phyloP scores from a whole-genome alignment of 2,113 vertebrate species.

The Xiphophorus maculatus region DNA sequence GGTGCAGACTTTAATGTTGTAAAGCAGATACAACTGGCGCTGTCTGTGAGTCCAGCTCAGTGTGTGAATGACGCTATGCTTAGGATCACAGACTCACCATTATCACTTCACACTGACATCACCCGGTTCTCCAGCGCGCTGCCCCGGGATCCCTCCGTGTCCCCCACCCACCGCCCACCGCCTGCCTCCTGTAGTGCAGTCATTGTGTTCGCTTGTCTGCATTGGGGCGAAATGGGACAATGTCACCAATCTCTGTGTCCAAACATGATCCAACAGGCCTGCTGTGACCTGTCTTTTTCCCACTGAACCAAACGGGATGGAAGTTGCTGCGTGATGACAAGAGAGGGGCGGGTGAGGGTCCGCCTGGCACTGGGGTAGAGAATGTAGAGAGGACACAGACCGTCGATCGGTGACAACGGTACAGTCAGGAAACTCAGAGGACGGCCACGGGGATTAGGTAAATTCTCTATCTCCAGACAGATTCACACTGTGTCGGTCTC shows the following conservation, averaged over 20 bases:
- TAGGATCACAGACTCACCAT: slow-evolving; percentile 69
- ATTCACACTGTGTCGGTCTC: background rate
- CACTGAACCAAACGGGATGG: slow-evolving; percentile 37
- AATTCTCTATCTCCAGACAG: background rate
- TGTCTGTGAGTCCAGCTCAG: slow-evolving; percentile 19
- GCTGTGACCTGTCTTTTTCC: slow-evolving; percentile 46
- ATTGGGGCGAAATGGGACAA: slow-evolving; percentile 48
- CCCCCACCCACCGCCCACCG: slow-evolving; percentile 24
- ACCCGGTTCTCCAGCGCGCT: slow-evolving; percentile 46
- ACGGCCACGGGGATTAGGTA: background rate
- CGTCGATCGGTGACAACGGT: slow-evolving; percentile 22
- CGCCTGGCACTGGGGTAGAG: slow-evolving; percentile 48
- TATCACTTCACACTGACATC: slow-evolving; percentile 71
- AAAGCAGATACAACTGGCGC: slow-evolving; percentile 16
- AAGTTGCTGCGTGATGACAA: slow-evolving; percentile 28
- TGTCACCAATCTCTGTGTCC: slow-evolving; percentile 57
- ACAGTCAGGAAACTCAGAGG: slow-evolving; percentile 14
- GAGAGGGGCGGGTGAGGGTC: slow-evolving; percentile 9
- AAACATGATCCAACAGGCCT: slow-evolving; percentile 55
- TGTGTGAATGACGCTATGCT: slow-evolving; percentile 60
- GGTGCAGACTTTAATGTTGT: background rate
- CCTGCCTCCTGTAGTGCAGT: slow-evolving; percentile 48
- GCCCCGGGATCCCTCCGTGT: slow-evolving; percentile 12
- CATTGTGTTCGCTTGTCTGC: slow-evolving; percentile 65
- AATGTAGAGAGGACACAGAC: slow-evolving; percentile 17